These are phyloP conservation scores for Melanocharis versteri DNA, from an alignment of 2,113 vertebrate genomes.

Conservation along the genomic window DNA sequence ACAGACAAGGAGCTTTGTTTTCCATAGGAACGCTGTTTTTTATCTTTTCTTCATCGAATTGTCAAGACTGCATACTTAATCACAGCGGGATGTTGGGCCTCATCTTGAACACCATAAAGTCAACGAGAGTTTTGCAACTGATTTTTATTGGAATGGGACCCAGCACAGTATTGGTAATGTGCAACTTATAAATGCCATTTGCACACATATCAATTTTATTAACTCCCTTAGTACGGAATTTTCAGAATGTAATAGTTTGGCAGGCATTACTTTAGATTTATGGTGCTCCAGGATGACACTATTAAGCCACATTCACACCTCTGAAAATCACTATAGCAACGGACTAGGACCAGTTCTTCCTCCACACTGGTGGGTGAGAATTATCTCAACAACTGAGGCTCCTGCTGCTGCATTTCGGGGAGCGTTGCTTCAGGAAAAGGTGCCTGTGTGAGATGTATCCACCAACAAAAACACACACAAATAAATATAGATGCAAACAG, in stretches of 20 bases:
- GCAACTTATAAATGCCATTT: slow-evolving; percentile 58
- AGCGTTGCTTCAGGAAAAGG: neutral
- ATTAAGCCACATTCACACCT: slow-evolving; percentile 54
- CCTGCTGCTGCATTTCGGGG: neutral
- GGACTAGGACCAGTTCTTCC: neutral
- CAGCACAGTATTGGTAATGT: neutral
- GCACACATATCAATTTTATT: slow-evolving; percentile 67
- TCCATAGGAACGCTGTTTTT: slow-evolving; percentile 28
- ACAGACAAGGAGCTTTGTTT: slow-evolving; percentile 44
- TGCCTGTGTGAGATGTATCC: neutral
- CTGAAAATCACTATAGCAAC: slow-evolving; percentile 53
- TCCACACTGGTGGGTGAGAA: slow-evolving; percentile 14
- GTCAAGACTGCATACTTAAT: slow-evolving; percentile 19
- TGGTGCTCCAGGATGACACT: slow-evolving; percentile 40
- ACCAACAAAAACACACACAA: neutral
- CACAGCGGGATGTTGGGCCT: slow-evolving; percentile 8
- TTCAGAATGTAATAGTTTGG: slow-evolving; percentile 52
- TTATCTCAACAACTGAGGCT: neutral
- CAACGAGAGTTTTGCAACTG: slow-evolving; percentile 14
- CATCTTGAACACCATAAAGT: neutral
- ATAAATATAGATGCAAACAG: neutral
- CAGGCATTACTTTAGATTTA: slow-evolving; percentile 58
- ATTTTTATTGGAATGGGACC: slow-evolving; percentile 41
- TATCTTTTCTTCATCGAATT: slow-evolving; percentile 24
- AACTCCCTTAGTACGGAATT: slow-evolving; percentile 55